Evolutionary conservation across 2,797 vertebrate species (phyloP), one percentile per base, ranked within the genome.

Genomic region (Ctenochaetus hawaiiensis): DNA sequence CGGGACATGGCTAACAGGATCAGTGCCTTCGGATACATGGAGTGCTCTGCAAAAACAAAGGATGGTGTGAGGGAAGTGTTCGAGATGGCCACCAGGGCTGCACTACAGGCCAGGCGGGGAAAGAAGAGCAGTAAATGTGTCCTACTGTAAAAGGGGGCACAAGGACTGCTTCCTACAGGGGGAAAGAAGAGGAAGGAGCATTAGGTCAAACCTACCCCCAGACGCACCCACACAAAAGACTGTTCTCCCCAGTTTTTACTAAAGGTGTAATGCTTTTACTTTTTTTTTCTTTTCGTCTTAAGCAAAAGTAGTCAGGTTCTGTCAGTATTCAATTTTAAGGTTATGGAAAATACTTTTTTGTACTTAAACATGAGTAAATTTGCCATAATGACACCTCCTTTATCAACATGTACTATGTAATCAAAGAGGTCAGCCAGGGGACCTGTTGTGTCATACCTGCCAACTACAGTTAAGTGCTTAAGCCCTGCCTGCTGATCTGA

Each of bases 21-120:
- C 59, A 89, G 97, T 84, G 98, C 98, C 90, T 99, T 98, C 71
- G 98, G 98, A 90, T 99, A 99, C 93, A 99, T 99, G 98, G 98
- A 99, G 93, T 99, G 98, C 92, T 99, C 98, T 67, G 98, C 98
- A 88, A 99, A 99, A 95, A 97, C 96, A 90, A 99, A 99, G 95
- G 98, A 99, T 88, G 98, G 98, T 43, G 98, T 99, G 92, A 96
- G 98, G 91, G 98, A 99, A 95, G 98, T 99, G 86, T 99, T 99
- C 74, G 98, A 99, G 95, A 97, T 99, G 98, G 98, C 98, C 92
- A 99, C 98, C 90, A 97, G 97, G 96, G 98, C 98, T 72, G 97
- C 98, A 87, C 96, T 99, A 96, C 98, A 99, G 95, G 98, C 98
- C 93, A 95, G 96, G 82, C 96, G 96, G 89, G 96, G 97, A 79